Conservation (phyloP, 2,797 vertebrate species). For the Carcharodon carcharias region DNA sequence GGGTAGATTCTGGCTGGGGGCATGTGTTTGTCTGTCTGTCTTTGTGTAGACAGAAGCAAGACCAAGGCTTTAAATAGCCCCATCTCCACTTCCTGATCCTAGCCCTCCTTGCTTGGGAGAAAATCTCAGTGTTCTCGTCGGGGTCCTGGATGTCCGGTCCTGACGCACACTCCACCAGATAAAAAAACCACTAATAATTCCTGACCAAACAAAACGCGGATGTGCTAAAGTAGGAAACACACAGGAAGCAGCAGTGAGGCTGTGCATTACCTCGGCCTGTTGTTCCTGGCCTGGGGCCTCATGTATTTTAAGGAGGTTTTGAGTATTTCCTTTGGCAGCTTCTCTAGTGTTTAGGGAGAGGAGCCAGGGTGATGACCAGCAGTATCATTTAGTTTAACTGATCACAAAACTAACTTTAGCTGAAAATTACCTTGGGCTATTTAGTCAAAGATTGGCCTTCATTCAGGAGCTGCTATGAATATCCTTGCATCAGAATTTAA, state of each 20-base stretch:
- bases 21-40: background rate
- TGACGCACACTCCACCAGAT: background rate
- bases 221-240: conserved; percentile 22
- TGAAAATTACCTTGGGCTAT: background rate
- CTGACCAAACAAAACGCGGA: conserved; percentile 33
- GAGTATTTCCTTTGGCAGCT: background rate
- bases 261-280: background rate
- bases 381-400: background rate
- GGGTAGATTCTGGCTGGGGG: background rate
- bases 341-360: background rate
- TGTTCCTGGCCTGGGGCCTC: background rate
- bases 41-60: background rate
- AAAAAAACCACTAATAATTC: background rate
- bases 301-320: background rate
- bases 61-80: background rate
- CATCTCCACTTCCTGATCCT: background rate
- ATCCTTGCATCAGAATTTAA: background rate
- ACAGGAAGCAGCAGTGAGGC: background rate
- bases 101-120: no score
- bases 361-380: background rate
- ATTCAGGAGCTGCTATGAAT: background rate
- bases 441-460: background rate
- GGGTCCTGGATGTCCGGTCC: background rate
- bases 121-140: background rate
- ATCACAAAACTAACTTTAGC: background rate